Base-by-base conservation (phyloP, 1,140 invertebrate genomes). In the Drosophila mojavensis region DNA sequence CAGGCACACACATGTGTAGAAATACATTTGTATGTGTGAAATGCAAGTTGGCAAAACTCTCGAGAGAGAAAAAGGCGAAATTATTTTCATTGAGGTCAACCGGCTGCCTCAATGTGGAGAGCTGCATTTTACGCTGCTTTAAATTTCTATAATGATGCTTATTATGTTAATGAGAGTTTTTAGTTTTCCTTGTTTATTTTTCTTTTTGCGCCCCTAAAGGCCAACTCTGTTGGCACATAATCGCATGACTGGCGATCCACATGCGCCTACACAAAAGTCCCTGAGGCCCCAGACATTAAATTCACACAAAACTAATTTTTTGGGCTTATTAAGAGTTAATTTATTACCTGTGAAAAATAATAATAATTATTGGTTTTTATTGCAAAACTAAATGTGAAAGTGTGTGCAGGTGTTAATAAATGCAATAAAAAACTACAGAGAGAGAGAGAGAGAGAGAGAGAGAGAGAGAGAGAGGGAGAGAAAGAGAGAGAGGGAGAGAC, bases 21-120 rank as follows among this genome's bases (percentile, higher is more conserved):
- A 28, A 53, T 50, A 56, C 39, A 30, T 67, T 11, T 30, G 15
- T 39, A 48, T 61, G 28, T 48, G 43, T 20, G 45, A 66, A 78
- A 58, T 75, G 72, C 65, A 66, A 71, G 66, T 78, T 78, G 51
- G 76, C 73, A 71, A 75, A 78, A 75, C 71, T 71, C 50, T 77
- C 39, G 62, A 73, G n/a, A 45, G 15, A 47, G 17, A 68, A 75
- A 66, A 58, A 11, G 47, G 56, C 51, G 39, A 78, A 82, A 78
- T 83, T 79, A 71, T 83, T 79, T 79, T 83, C 76, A 83, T 83
- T 83, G 76, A 83, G 80, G 80, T 79, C 80, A 83, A 82, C 75
- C 67, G 66, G 73, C 20, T 63, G 50, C 41, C 24, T 47, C 48
- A 45, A 54, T 56, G 60, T 74, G 63, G 48, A 45, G 58, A 66